Base-by-base conservation (phyloP, 2,113 vertebrate species). In the Cryptotis parvus region DNA sequence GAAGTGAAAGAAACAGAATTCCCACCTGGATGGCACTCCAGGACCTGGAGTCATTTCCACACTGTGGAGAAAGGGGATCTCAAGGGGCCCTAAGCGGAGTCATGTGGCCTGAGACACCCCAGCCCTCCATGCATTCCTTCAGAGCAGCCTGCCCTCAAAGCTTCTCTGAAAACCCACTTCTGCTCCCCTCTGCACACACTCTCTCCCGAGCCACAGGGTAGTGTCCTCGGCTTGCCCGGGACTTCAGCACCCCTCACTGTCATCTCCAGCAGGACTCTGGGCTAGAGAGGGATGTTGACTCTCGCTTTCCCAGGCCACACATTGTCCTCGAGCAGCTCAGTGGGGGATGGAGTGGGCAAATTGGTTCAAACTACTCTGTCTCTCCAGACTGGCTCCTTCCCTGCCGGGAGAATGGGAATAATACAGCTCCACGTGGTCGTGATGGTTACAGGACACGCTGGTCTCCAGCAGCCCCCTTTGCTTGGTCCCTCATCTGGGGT, bases 1-100 rank as follows among this genome's bases (percentile, higher is more conserved):
- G 37, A 84, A 55, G 55, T 90, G 11, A 68, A 65, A 91, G 77
- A 78, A 81, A 77, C 12, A 16, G 41, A 84, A 81, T 84, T 95
- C 16, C 84, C 14, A 31, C 20, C 78, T 52, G n/a, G 90, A 86
- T 43, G 16, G 65, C 4, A 58, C 43, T 29, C 29, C 31, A 49
- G 6, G 41, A 29, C 35, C 68, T 69, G 55, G 43, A 65, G 72
- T 70, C 76, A 70, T 83, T 39, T 43, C 55, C 31, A 33, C 27
- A 41, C 7, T 37, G 49, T 41, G 63, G 41, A 81, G 68, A 84
- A 75, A 52, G 65, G 37, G 26, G 5, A 52, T 33, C 24, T 37
- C 79, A 39, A 72, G 68, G 49, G 24, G 37, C 37, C 76, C 79
- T 24, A 69, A 20, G 39, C 24, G 4, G 49, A 85, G 20, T 7